These are phyloP conservation scores for Moxostoma hubbsi DNA, from an alignment of 2,797 vertebrate species.

Conservation along the genomic window DNA sequence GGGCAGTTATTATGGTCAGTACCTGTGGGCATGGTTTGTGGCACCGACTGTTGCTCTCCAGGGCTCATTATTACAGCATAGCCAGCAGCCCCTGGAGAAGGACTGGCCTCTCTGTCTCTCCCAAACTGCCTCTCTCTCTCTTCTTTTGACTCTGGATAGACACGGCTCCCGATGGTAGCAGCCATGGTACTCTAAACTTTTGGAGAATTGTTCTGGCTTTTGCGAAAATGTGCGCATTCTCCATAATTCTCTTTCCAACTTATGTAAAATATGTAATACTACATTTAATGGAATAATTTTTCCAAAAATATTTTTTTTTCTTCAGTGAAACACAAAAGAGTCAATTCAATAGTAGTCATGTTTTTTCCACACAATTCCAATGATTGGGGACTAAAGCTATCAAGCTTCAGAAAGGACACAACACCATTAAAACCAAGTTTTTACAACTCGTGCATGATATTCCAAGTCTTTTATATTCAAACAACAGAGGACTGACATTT, in stretches of 20 bases:
- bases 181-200: conserved; percentile 48
- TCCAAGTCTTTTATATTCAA: too few species aligned
- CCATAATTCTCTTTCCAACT: conserved; percentile 12
- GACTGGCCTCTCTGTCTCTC: conserved; percentile 44
- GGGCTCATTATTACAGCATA: conserved; percentile 65
- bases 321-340: too few species aligned
- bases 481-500: too few species aligned
- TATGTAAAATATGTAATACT: not conserved
- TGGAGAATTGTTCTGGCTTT: conserved; percentile 36
- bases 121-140: conserved; percentile 10
- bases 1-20: conserved; percentile 66
- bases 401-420: too few species aligned
- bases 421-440: too few species aligned
- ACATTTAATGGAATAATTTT: too few species aligned
- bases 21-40: conserved; percentile 67
- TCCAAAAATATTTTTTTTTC: too few species aligned
- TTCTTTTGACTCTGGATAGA: conserved; percentile 28
- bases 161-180: conserved; percentile 37
- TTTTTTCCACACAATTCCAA: too few species aligned
- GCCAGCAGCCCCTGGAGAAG: conserved; percentile 56
- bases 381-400: too few species aligned
- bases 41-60: conserved; percentile 59
- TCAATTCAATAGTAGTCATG: too few species aligned
- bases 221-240: conserved; percentile 45
- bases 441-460: too few species aligned